Base-by-base conservation (phyloP, 2,888 invertebrate species). In the Noctua pronuba region DNA sequence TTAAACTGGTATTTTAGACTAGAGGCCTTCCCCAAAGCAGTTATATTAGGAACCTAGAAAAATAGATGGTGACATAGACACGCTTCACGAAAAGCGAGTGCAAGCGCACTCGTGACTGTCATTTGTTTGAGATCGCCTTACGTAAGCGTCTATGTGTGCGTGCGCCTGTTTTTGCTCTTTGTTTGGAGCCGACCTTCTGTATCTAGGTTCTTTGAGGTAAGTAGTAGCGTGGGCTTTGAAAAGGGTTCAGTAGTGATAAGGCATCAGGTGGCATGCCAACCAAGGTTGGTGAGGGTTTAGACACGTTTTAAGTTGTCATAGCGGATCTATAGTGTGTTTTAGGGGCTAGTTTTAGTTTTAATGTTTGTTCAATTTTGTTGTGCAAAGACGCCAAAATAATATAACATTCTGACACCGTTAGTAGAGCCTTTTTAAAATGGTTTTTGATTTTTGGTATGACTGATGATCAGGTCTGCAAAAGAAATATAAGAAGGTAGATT, bases 291-390 rank as follows among this genome's bases (percentile, higher is more conserved):
- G 77, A 85, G 74, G 82, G 75, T 84, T 88, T 81, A 82, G 77
- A 65, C 55, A 67, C 72, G 83, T 84, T 88, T 88, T 78, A 84
- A 87, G 71, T 84, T 88, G 89, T 88, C 88, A 88, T 87, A 81
- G 70, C 77, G 72, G 80, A 82, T 78, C 65, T 74, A 70, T 68
- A 6, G 62, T 77, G 68, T 75, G 74, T 69, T 75, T 41, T 35
- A 65, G 65, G n/a, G 8, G 41, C 65, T 41, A 28, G 41, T 41
- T 41, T 44, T 41, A 1, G 60, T 70, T 28, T 38, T 10, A 73
- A 70, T 73, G 46, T 73, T 49, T 10, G 7, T 49, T 73, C 21
- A 65, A 41, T 65, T 65, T 65, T 65, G n/a, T 65, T 65, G 16
- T 65, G n/a, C 41, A 1, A 65, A 28, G n/a, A 1, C n/a, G 18